A percentile compares a stretch with the other conserved stretches of the same genome.
These are phyloP conservation scores for Acromyrmex heyeri DNA, from an alignment of 1,140 invertebrate genomes.

Conservation along the genomic window DNA sequence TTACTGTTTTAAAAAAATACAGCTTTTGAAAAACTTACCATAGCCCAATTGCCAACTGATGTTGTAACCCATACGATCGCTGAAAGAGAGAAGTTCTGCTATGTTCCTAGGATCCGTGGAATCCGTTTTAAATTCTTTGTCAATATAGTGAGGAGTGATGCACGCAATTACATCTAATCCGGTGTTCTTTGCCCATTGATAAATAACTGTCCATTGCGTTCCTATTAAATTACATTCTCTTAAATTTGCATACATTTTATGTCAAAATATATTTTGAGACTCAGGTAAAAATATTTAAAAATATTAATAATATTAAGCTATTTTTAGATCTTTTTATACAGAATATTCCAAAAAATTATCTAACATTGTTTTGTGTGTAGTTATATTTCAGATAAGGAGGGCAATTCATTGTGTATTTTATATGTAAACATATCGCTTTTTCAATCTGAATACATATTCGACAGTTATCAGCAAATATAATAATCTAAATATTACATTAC, in stretches of 20 bases:
- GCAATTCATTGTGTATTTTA: not conserved
- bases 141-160: conserved; percentile 71
- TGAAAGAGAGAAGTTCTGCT: conserved; percentile 87
- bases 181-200: conserved; percentile 80
- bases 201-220: conserved; percentile 75
- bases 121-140: conserved; percentile 17
- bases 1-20: not conserved
- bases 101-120: conserved; percentile 85
- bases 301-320: not conserved
- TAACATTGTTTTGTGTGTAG: not conserved
- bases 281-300: not conserved
- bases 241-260: not conserved
- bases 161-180: conserved; percentile 80
- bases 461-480: not conserved
- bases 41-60: conserved; percentile 90
- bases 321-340: not conserved
- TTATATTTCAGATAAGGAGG: not conserved
- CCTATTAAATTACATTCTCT: conserved; percentile 71
- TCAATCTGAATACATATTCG: not conserved
- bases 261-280: not conserved
- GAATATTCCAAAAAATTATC: not conserved
- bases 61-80: conserved; percentile 87
- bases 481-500: conserved; percentile 30
- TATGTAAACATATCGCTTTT: not conserved
- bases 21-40: conserved; percentile 84